Base-by-base conservation (phyloP, 2,797 vertebrate genomes). In the Characodon lateralis region DNA sequence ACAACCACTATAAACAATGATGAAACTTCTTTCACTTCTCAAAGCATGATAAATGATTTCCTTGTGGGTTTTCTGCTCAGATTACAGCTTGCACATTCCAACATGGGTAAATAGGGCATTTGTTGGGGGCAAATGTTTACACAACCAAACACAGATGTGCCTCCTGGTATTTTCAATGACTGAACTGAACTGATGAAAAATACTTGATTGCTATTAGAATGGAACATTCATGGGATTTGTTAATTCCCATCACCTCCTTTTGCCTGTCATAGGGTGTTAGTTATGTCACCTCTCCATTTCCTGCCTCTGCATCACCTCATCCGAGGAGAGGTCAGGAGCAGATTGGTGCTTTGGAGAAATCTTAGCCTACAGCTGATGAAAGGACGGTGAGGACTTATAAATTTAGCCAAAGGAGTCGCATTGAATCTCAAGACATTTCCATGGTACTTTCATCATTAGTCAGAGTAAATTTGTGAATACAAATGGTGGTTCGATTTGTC, bases 231-330 rank as follows among this genome's bases (percentile, higher is more conserved):
- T 61, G 48, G 72, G 46, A 68, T 87, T 85, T 77, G 81, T 77
- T 89, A 71, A 87, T 85, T 85, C 50, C 81, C 68, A 63, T 88
- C 83, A 86, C 76, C 80, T 89, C 82, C 68, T 78, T 83, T 86
- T 88, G 84, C 87, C 87, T 89, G 85, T 88, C 83, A 87, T 8
- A 71, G 83, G 72, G 66, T 85, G 89, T 81, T 89, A 77, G 82
- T 81, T 90, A 74, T 79, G 84, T 86, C 89, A 89, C 82, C 77
- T 78, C 74, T 82, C 59, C 53, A 79, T 85, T 90, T 86, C 77
- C 85, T 77, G 89, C 74, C 77, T 78, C 85, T 73, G 77, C 76
- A 84, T 81, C 84, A 82, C 77, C 83, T 87, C 73, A 78, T 86
- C 69, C 68, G 79, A 84, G 43, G 79, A 84, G 84, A 84, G 88